Conservation (phyloP, 2,888 invertebrate species). For the Leucania comma region DNA sequence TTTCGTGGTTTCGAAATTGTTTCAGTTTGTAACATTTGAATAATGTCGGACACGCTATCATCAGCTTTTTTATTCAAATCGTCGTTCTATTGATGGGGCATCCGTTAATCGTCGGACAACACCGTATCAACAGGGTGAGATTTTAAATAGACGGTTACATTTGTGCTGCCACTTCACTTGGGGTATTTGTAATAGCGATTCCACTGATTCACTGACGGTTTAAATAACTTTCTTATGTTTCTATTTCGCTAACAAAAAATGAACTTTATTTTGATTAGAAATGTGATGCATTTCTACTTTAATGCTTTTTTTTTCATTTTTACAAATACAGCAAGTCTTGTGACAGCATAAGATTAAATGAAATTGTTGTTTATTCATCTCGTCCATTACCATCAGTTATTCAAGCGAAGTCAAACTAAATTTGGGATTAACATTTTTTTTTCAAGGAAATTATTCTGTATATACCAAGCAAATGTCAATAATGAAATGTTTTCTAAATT, state of each 20-base stretch:
- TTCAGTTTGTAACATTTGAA: slow-evolving; percentile 4
- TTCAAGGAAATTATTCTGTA: neutral
- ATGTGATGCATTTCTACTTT: neutral
- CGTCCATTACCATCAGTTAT: neutral
- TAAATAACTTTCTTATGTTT: neutral
- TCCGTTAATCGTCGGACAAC: slow-evolving; percentile 1
- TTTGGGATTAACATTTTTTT: neutral
- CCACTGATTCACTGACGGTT: no score
- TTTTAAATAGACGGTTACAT: slow-evolving; percentile 1
- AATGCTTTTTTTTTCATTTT: neutral
- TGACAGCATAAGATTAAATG: neutral
- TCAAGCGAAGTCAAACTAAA: neutral
- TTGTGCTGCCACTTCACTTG: neutral
- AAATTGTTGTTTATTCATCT: neutral
- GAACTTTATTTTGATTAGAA: neutral
- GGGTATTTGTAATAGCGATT: slow-evolving; percentile 12
- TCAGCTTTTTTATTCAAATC: neutral
- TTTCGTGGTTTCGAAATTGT: slow-evolving; percentile 9
- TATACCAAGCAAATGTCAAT: neutral
- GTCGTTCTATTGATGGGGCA: neutral
- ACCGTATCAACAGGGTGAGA: slow-evolving; percentile 15
- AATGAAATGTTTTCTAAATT: neutral
- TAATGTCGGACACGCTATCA: slow-evolving; percentile 2
- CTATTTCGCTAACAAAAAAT: neutral
- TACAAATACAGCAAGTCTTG: neutral